Base-by-base conservation (phyloP, 2,113 vertebrate genomes). In the Hepsetus odoe region DNA sequence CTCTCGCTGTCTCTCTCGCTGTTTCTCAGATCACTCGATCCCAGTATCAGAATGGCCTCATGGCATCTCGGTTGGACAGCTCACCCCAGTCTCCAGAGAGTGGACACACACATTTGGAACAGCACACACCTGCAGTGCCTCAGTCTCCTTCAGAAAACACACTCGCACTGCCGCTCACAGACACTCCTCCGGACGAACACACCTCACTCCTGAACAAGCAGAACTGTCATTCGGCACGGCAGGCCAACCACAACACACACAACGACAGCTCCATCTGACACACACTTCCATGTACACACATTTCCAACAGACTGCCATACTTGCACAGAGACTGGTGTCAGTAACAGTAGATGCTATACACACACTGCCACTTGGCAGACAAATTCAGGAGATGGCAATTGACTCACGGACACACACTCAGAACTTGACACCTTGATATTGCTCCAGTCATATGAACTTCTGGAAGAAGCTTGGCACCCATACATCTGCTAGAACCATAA, bases 1-100 rank as follows among this genome's bases (percentile, higher is more conserved):
- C 38, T 20, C 20, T 7, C 55, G 22, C 18, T 64, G 20, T 28
- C 10, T 59, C 28, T 26, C 30, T 35, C 10, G 4, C 33, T n/a
- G 28, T 59, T n/a, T 72, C 20, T 5, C 87, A 99, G 97, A 93
- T 99, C 87, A 96, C 95, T 0, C 91, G 95, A 9, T 91, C 96
- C 38, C 96, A 99, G 83, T 99, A 99, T 89, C 97, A 98, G 90
- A 97, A 97, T 0, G 96, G 96, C 1, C 88, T 98, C 72, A 86
- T 92, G 83, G 94, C 96, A 0, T 98, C 97, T 0, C 94, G 92
- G 5, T 85, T 97, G 84, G 97, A 98, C 89, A 97, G 92, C 83
- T 94, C 94, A 0, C 96, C 96, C 1, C 96, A 96, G 69, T 94
- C 95, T 30, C 93, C 96, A 0, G 96, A 97, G 20, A 93, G 93